A percentile compares a stretch with the other conserved stretches of the same genome.
Evolutionary conservation across 2,797 vertebrate species (phyloP).

Genomic region (Macropus fuliginosus): DNA sequence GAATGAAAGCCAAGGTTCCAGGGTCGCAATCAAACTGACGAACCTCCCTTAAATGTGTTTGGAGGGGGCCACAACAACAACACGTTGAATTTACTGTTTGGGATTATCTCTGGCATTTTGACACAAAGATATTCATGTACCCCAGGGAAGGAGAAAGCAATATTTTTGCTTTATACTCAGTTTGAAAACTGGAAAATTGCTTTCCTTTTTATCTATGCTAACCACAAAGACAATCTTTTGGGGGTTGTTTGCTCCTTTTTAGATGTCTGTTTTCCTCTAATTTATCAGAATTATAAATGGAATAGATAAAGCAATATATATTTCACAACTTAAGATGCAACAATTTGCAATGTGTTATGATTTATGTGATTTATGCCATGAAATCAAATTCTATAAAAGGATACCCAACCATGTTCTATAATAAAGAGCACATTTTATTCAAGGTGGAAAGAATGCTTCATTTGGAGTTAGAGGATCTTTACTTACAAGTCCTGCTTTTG

Average conservation of each 20-base stretch:
- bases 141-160: neutral
- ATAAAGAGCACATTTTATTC: constrained; percentile 11
- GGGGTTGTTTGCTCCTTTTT: neutral
- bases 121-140: neutral
- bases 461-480: neutral
- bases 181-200: neutral
- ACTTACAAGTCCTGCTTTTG: neutral
- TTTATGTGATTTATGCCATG: constrained; percentile 15
- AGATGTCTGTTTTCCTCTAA: neutral
- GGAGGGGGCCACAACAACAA: neutral
- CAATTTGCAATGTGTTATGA: neutral
- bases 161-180: neutral
- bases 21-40: neutral
- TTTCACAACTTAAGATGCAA: constrained; percentile 29
- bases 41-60: neutral
- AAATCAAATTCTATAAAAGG: neutral
- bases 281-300: constrained; percentile 15
- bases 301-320: neutral
- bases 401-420: constrained; percentile 1
- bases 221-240: neutral
- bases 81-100: neutral
- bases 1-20: neutral
- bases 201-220: neutral
- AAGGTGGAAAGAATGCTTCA: neutral
- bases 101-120: neutral